These are phyloP conservation scores for Andrena minutula DNA, from an alignment of 2,888 invertebrate species.

Conservation along the genomic window DNA sequence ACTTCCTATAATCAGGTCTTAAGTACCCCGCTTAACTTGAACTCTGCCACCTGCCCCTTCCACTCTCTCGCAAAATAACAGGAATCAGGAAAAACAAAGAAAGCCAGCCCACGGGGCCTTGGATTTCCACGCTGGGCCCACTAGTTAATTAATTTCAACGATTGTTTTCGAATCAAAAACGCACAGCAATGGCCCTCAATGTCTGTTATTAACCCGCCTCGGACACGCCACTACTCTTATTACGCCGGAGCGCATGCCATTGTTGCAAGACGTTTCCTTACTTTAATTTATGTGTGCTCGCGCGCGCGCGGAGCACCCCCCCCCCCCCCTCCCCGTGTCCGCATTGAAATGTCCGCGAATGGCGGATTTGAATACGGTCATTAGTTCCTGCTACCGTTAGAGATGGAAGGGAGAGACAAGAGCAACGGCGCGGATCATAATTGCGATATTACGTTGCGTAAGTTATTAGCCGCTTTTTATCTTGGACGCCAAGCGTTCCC, in stretches of 20 bases:
- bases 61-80: not conserved
- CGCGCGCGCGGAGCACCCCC: not conserved
- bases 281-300: not conserved
- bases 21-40: not conserved
- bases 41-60: not conserved
- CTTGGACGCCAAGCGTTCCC: slow-evolving; percentile 29
- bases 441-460: slow-evolving; percentile 64
- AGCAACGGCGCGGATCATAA: slow-evolving; percentile 57
- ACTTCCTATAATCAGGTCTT: not conserved
- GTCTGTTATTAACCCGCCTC: not conserved
- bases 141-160: slow-evolving; percentile 8
- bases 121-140: not conserved
- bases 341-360: slow-evolving; percentile 13
- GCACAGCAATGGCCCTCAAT: not conserved
- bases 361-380: slow-evolving; percentile 66
- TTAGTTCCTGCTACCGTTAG: slow-evolving; percentile 69
- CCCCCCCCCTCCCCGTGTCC: no score
- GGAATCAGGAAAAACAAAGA: slow-evolving; percentile 2
- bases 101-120: not conserved
- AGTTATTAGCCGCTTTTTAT: slow-evolving; percentile 52
- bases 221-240: slow-evolving; percentile 1
- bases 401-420: slow-evolving; percentile 63
- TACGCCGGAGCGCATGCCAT: not conserved
- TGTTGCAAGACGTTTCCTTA: slow-evolving; percentile 13
- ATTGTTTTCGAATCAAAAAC: not conserved